These are phyloP conservation scores for Blomia tropicalis DNA, from an alignment of 2,888 invertebrate genomes.

Conservation along the genomic window DNA sequence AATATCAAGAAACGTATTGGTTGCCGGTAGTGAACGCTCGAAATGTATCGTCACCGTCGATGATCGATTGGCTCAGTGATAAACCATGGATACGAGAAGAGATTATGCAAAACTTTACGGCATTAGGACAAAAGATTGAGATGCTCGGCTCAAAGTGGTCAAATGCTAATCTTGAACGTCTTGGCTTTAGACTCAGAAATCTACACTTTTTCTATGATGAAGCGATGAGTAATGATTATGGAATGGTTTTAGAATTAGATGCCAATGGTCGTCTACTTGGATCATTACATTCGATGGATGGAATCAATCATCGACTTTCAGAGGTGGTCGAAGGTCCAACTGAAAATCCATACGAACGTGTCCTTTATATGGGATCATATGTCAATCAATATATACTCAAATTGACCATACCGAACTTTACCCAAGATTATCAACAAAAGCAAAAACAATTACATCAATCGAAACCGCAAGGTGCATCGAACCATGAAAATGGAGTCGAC, in stretches of 20 bases:
- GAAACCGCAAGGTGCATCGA: background rate
- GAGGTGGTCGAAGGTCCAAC: conserved; percentile 23
- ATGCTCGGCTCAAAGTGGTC: conserved; percentile 17
- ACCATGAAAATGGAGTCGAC: background rate
- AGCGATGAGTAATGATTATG: conserved; percentile 18
- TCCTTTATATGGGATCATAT: conserved; percentile 28
- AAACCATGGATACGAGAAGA: conserved; percentile 21
- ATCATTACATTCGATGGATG: conserved; percentile 23
- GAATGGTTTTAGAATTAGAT: conserved; percentile 24
- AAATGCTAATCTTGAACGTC: conserved; percentile 8
- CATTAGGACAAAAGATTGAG: conserved; percentile 16
- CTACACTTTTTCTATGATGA: conserved; percentile 12
- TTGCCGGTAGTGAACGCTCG: conserved; percentile 18
- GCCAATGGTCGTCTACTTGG: conserved; percentile 22
- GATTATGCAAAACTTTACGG: conserved; percentile 15
- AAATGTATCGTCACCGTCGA: conserved; percentile 17
- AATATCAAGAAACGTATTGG: conserved; percentile 25
- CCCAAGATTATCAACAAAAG: conserved; percentile 18
- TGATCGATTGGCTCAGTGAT: conserved; percentile 22
- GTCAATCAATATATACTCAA: conserved; percentile 24
- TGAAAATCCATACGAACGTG: conserved; percentile 20
- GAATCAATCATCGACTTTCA: conserved; percentile 8
- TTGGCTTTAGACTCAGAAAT: conserved; percentile 18
- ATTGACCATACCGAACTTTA: conserved; percentile 20
- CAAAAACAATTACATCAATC: conserved; percentile 1